These are phyloP conservation scores for Pygoscelis adeliae DNA, from an alignment of 2,113 vertebrate species.

Conservation along the genomic window DNA sequence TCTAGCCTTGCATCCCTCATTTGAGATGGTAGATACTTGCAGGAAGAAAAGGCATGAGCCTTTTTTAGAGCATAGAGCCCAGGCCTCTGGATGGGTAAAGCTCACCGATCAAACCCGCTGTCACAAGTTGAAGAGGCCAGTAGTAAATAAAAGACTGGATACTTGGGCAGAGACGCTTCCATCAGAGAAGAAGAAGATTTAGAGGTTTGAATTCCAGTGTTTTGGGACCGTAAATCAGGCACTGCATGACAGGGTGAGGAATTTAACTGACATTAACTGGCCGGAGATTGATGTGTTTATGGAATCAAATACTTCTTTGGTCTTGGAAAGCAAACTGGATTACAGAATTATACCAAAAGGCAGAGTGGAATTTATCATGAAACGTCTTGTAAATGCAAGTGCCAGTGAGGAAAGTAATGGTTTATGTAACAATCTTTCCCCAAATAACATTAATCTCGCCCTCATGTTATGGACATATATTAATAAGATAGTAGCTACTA, in stretches of 20 bases:
- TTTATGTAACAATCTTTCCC: background rate
- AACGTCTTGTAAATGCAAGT: background rate
- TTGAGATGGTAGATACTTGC: background rate
- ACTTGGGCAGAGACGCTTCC: background rate
- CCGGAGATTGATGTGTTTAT: slow-evolving; percentile 22
- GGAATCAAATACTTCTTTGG: background rate
- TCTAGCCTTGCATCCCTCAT: background rate
- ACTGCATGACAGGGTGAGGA: background rate
- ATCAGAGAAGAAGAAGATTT: background rate
- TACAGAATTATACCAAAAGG: background rate
- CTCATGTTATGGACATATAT: background rate
- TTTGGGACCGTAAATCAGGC: background rate
- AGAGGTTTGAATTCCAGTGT: background rate
- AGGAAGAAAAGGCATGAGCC: background rate
- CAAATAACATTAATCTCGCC: background rate
- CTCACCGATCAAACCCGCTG: background rate
- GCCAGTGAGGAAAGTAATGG: background rate
- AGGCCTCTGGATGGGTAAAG: background rate
- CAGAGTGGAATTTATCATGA: background rate
- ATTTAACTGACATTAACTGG: background rate
- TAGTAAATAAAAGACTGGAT: background rate
- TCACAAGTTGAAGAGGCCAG: background rate
- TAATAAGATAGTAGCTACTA: background rate
- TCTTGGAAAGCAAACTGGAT: slow-evolving; percentile 12
- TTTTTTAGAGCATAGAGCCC: background rate